Evolutionary conservation across 2,888 invertebrate genomes (phyloP).

Genomic region (Melikaiella ostensackeni): DNA sequence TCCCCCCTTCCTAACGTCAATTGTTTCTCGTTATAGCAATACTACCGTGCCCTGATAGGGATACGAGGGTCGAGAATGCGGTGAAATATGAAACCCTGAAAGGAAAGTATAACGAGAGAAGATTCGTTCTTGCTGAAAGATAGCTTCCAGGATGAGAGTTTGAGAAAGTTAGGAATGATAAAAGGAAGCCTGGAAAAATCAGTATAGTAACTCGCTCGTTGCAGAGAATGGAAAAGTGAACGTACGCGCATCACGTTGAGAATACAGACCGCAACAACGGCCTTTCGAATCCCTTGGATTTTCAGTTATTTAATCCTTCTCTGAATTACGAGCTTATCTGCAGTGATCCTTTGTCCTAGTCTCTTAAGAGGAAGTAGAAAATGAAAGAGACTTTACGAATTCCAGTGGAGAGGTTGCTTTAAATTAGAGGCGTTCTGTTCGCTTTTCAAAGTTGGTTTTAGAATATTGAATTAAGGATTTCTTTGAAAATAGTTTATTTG

Average conservation of each 20-base stretch:
- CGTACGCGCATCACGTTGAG: conserved; percentile 11
- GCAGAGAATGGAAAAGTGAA: conserved; percentile 7
- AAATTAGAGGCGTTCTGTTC: neutral
- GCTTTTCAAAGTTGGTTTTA: too few relatives aligned
- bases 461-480: too few relatives aligned
- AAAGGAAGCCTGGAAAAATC: conserved; percentile 32
- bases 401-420: neutral
- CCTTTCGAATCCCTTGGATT: conserved; percentile 51
- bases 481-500: too few relatives aligned
- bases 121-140: conserved; percentile 23
- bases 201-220: neutral
- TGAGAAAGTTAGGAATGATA: conserved; percentile 35
- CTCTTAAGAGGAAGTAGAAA: neutral
- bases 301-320: conserved; percentile 57
- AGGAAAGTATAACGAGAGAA: conserved; percentile 11
- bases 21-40: conserved; percentile 43
- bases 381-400: conserved; percentile 6
- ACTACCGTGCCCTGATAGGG: neutral
- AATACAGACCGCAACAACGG: neutral
- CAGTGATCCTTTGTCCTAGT: conserved; percentile 19
- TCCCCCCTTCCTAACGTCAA: conserved; percentile 49
- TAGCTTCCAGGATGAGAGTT: conserved; percentile 21
- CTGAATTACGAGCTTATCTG: conserved; percentile 28
- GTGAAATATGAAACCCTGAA: conserved; percentile 26
- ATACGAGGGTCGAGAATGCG: neutral